Evolutionary conservation across 1,140 invertebrate species (phyloP).

Genomic region (Brachionus koreanus): DNA sequence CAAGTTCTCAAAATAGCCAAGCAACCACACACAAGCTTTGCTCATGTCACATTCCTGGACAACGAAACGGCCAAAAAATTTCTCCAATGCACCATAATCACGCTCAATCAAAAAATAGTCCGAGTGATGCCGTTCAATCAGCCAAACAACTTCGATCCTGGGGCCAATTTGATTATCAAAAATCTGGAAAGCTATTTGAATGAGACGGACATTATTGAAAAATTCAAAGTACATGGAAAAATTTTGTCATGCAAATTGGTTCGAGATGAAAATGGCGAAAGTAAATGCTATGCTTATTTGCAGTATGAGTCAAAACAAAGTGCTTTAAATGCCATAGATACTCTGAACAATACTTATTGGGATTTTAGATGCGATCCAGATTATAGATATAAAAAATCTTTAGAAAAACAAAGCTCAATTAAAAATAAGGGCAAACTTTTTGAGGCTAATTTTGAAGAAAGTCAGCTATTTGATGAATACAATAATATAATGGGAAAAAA

Average conservation of each 20-base stretch:
- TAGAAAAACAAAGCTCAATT: not conserved
- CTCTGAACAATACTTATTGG: conserved; percentile 35
- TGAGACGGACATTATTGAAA: conserved; percentile 20
- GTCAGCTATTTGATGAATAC: not conserved
- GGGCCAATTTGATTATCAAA: conserved; percentile 42
- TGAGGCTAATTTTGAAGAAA: not conserved
- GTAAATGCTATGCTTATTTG: conserved; percentile 43
- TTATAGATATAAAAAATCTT: conserved; percentile 8
- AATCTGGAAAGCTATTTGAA: conserved; percentile 27
- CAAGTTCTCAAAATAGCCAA: not conserved
- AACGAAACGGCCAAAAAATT: conserved; percentile 15
- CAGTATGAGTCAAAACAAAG: conserved; percentile 10
- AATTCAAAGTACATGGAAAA: not conserved
- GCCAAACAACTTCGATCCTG: conserved; percentile 40
- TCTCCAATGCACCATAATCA: not conserved
- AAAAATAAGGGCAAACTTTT: conserved; percentile 1
- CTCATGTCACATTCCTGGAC: conserved; percentile 29
- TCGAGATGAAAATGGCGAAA: conserved; percentile 8
- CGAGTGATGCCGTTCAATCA: conserved; percentile 44
- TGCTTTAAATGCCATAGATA: conserved; percentile 27
- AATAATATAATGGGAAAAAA: conserved; percentile 31
- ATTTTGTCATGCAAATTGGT: conserved; percentile 38
- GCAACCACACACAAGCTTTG: conserved; percentile 27
- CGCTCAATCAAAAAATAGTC: not conserved
- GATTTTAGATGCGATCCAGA: conserved; percentile 28